Evolutionary conservation across 1,140 invertebrate species (phyloP).

Genomic region (Samia ricini): DNA sequence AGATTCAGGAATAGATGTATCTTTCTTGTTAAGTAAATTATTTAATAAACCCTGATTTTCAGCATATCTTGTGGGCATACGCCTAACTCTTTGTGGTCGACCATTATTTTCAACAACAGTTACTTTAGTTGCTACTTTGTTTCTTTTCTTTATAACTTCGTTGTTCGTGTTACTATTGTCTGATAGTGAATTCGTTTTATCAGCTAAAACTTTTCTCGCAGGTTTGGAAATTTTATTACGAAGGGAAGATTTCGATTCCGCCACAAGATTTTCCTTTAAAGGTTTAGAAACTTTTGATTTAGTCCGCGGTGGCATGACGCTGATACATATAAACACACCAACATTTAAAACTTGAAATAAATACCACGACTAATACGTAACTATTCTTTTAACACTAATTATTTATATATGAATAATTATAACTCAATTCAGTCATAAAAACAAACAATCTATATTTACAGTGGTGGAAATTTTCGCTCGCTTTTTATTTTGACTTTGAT

Average conservation of each 20-base stretch:
- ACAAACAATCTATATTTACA: not conserved
- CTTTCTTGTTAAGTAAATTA: conserved; percentile 36
- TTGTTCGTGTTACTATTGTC: conserved; percentile 45
- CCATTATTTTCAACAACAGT: not conserved
- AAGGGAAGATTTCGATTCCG: conserved; percentile 25
- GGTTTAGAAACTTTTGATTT: conserved; percentile 38
- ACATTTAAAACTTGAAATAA: not conserved
- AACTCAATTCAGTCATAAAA: not conserved
- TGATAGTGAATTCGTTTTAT: conserved; percentile 66
- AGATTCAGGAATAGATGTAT: not conserved
- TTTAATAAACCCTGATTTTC: conserved; percentile 37
- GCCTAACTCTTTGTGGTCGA: conserved; percentile 39
- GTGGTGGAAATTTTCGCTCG: conserved; percentile 18
- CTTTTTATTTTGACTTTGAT: conserved; percentile 13
- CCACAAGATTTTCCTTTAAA: conserved; percentile 52
- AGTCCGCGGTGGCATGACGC: conserved; percentile 60
- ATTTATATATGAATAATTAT: no score
- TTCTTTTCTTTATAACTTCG: conserved; percentile 24
- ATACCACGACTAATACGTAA: not conserved
- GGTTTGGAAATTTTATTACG: conserved; percentile 27
- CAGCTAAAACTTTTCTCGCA: conserved; percentile 47
- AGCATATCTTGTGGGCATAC: conserved; percentile 39
- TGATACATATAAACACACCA: not conserved
- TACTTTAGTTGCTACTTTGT: conserved; percentile 21
- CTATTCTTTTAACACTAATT: no score